Evolutionary conservation across 2,797 vertebrate genomes (phyloP), one percentile per base, ranked within the genome.

Genomic region (Tolypeutes matacus): DNA sequence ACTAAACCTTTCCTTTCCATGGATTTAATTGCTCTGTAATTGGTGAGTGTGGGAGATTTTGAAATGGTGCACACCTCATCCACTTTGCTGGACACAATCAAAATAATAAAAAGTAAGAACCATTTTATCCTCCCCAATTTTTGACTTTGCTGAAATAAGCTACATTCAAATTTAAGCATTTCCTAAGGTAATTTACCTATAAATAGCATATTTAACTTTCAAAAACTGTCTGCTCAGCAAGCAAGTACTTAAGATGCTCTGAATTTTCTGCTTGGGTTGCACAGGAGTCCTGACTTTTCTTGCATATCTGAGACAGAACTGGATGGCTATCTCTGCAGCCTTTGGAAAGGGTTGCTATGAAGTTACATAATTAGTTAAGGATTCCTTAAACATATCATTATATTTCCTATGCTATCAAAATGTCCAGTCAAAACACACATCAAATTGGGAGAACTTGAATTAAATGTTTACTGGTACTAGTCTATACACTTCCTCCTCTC

Each of bases 131-230:
- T 86, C 83, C 39, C 27, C 46, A 78, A 96, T 91, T 96, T 75
- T 64, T 91, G 51, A 96, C 29, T 69, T 94, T 78, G 69, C 36
- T 90, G 72, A 73, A 60, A 73, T 87, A 89, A 95, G 84, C 58
- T 75, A 39, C 18, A 90, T 75, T 92, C 36, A 95, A 92, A 90
- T 81, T 27, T 88, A 96, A 93, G 77, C 64, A 56, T 93, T 96
- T 95, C 65, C 84, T 92, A 92, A 83, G 72, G 39, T 65, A 80
- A 81, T 91, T 96, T 89, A 88, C 53, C 49, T 83, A 69, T 75
- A 91, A 92, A 73, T 72, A 84, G 83, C 39, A 65, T 72, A 78
- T 91, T 95, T 93, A 96, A 91, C 60, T 93, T 86, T 78, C 64
- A 92, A 92, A 88, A 81, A 31, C 78, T 93, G 73, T 86, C 53